Evolutionary conservation across 2,113 vertebrate species (phyloP).

Genomic region (Toxotes jaculatrix): DNA sequence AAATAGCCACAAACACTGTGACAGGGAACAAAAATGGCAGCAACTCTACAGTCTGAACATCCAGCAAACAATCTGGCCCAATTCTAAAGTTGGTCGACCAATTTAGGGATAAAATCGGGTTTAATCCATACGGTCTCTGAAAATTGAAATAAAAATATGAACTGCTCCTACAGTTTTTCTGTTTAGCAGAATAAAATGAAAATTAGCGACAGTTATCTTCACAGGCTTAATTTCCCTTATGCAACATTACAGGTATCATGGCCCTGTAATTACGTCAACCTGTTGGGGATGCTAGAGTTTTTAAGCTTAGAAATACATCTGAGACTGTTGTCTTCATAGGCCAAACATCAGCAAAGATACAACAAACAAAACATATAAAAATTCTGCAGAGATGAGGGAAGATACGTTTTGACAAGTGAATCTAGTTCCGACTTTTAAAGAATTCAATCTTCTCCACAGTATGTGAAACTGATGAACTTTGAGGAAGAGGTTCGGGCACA

Average conservation of each 20-base stretch:
- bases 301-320: background rate
- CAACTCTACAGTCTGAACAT: background rate
- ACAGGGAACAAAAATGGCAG: background rate
- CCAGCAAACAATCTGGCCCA: background rate
- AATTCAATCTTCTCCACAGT: conserved; percentile 79
- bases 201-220: no score
- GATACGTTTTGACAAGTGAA: background rate
- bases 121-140: background rate
- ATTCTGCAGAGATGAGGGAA: background rate
- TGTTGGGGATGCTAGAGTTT: background rate
- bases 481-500: conserved; percentile 95
- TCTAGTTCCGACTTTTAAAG: background rate
- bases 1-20: background rate
- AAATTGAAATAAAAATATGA: background rate
- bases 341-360: background rate
- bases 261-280: no score
- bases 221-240: no score
- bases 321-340: background rate
- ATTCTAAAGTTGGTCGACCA: background rate
- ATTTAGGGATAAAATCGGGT: background rate
- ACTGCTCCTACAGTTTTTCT: no score
- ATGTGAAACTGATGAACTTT: conserved; percentile 98
- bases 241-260: no score
- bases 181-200: no score
- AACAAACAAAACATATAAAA: background rate